These are phyloP conservation scores for Empidonax traillii DNA, from an alignment of 2,113 vertebrate species.

Conservation along the genomic window DNA sequence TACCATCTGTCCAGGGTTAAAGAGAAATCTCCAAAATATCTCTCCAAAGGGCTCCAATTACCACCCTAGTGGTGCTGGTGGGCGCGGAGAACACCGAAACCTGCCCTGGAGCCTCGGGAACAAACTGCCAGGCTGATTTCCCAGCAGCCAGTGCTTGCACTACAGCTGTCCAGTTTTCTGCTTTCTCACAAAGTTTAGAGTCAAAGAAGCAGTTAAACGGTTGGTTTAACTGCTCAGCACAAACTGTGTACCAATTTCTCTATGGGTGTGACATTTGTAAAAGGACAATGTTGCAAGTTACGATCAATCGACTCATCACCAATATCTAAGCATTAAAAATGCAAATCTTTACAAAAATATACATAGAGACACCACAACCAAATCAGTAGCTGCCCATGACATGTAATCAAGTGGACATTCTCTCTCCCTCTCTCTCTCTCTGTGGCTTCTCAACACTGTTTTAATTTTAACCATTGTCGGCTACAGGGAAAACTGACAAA, in stretches of 20 bases:
- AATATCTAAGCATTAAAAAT: conserved; percentile 81
- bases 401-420: conserved; percentile 74
- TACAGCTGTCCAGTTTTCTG: conserved; percentile 56
- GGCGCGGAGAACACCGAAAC: neutral
- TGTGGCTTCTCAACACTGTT: conserved; percentile 79
- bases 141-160: conserved; percentile 65
- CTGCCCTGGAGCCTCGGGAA: conserved; percentile 55
- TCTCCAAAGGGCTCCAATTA: conserved; percentile 26
- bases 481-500: conserved; percentile 79
- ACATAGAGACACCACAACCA: conserved; percentile 80
- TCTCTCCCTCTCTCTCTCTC: conserved; percentile 46
- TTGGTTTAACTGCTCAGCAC: conserved; percentile 62
- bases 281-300: conserved; percentile 78
- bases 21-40: conserved; percentile 29
- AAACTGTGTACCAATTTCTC: conserved; percentile 33
- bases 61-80: conserved; percentile 2
- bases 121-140: conserved; percentile 41
- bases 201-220: conserved; percentile 60
- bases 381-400: conserved; percentile 81
- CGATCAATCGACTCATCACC: conserved; percentile 73
- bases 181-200: conserved; percentile 1
- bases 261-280: conserved; percentile 66
- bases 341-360: conserved; percentile 84
- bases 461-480: conserved; percentile 77
- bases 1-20: conserved; percentile 40